Percentiles rank a stretch among this genome's conserved stretches.
phyloP scores from a whole-genome alignment of 2,888 invertebrate species.

The Halictus ligatus region DNA sequence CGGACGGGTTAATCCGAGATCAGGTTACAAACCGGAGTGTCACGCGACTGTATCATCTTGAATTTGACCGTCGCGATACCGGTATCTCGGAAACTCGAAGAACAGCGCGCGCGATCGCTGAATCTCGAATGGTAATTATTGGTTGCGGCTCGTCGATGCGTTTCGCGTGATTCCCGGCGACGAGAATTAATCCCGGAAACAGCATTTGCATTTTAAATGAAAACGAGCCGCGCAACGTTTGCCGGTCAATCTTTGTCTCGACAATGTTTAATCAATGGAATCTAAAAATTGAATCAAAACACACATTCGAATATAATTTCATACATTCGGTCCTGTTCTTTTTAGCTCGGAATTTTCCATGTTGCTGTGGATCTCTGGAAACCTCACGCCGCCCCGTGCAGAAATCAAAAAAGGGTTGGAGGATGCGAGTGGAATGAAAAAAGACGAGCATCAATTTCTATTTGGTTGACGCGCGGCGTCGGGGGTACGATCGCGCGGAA shows the following conservation, averaged over 20 bases:
- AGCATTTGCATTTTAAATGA: not conserved
- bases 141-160: not conserved
- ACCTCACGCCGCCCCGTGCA: not conserved
- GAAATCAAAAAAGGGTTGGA: not conserved
- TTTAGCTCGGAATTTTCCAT: not conserved
- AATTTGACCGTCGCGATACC: not conserved
- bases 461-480: not conserved
- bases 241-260: not conserved
- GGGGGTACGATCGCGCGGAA: not conserved
- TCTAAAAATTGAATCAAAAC: not conserved
- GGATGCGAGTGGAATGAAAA: not conserved
- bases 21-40: slow-evolving; percentile 22
- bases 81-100: not conserved
- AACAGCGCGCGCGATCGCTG: not conserved
- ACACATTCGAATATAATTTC: not conserved
- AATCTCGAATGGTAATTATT: not conserved
- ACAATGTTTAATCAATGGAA: not conserved
- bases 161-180: too few species aligned
- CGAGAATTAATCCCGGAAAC: not conserved
- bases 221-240: not conserved
- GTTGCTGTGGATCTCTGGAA: not conserved
- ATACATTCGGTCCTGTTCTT: not conserved
- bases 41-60: not conserved
- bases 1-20: slow-evolving; percentile 41
- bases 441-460: not conserved